Conservation (phyloP, 1,140 invertebrate species). For the Hestina assimilis region DNA sequence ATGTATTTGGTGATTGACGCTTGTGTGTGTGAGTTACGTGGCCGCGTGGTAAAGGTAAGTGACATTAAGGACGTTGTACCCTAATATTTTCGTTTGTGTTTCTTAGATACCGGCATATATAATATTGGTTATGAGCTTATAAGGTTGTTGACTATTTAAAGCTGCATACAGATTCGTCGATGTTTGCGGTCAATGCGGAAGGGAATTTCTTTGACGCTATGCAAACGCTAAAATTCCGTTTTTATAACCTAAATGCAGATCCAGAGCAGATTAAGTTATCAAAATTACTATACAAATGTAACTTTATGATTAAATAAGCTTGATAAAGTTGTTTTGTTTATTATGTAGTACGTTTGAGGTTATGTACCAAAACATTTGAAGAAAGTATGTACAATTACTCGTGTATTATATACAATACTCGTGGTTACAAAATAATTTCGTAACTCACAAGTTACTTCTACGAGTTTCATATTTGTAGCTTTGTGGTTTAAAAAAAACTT, state of each 20-base stretch:
- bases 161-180: slow-evolving; percentile 20
- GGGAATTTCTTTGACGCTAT: slow-evolving; percentile 15
- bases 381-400: too few species aligned
- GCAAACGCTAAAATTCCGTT: slow-evolving; percentile 4
- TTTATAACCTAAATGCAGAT: slow-evolving; percentile 16
- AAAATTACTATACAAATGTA: too few species aligned
- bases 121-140: too few species aligned
- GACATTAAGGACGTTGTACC: slow-evolving; percentile 28
- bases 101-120: neutral
- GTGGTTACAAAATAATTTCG: too few species aligned
- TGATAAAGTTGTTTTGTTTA: too few species aligned
- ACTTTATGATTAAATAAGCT: too few species aligned
- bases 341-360: neutral
- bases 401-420: too few species aligned
- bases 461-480: too few species aligned
- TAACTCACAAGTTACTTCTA: too few species aligned
- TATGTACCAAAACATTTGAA: too few species aligned
- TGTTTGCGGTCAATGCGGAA: slow-evolving; percentile 9
- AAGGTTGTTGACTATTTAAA: slow-evolving; percentile 33
- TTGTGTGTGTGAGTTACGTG: slow-evolving; percentile 37
- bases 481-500: too few species aligned
- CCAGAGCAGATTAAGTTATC: neutral
- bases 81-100: neutral
- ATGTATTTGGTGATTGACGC: slow-evolving; percentile 56
- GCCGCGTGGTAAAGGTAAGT: slow-evolving; percentile 44